A percentile compares a stretch with the other conserved stretches of the same genome.
Conservation (phyloP, 2,113 vertebrate species). For the Gulo gulo region DNA sequence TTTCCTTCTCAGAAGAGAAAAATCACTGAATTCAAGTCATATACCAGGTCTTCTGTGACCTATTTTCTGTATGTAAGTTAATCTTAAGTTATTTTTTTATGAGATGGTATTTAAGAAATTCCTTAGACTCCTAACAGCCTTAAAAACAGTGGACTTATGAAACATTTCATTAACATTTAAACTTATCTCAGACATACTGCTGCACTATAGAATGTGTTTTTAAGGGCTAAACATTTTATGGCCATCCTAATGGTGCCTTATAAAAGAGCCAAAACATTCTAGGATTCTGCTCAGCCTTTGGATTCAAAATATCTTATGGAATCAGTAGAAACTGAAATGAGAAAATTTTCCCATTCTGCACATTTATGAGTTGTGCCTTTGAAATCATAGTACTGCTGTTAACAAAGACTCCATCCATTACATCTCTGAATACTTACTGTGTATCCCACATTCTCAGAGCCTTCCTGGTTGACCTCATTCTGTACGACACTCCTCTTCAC, state of each 20-base stretch:
- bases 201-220: slow-evolving; percentile 12
- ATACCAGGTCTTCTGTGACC: slow-evolving; percentile 36
- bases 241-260: slow-evolving; percentile 49
- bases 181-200: slow-evolving; percentile 54
- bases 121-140: slow-evolving; percentile 55
- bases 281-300: not conserved
- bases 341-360: not conserved
- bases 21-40: slow-evolving; percentile 54
- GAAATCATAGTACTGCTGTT: not conserved
- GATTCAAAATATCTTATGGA: not conserved
- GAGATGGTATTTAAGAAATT: slow-evolving; percentile 74
- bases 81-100: slow-evolving; percentile 55
- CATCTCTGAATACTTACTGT: not conserved
- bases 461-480: not conserved
- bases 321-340: not conserved
- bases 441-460: not conserved
- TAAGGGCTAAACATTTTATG: slow-evolving; percentile 68
- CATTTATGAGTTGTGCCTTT: not conserved
- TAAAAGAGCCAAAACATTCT: slow-evolving; percentile 50
- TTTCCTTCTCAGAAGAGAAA: slow-evolving; percentile 66
- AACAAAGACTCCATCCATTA: not conserved
- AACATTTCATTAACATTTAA: slow-evolving; percentile 77
- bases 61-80: slow-evolving; percentile 61
- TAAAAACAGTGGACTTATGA: slow-evolving; percentile 58
- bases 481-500: not conserved